Evolutionary conservation across 2,797 vertebrate genomes (phyloP).

Genomic region (Dallia pectoralis): DNA sequence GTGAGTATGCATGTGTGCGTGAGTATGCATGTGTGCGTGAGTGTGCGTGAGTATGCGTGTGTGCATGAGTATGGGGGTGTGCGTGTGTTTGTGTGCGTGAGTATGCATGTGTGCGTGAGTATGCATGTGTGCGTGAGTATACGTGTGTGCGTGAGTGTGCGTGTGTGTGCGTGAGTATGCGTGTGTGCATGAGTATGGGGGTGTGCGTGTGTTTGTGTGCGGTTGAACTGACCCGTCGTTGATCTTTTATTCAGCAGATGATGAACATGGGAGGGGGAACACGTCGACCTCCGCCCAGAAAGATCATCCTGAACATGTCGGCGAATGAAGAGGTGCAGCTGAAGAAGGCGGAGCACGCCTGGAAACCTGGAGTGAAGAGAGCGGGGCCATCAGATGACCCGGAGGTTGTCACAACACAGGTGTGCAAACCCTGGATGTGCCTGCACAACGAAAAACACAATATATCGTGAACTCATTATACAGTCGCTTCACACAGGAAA

Average conservation of each 20-base stretch:
- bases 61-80: too few relatives aligned
- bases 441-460: not conserved
- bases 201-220: not conserved
- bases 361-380: constrained; percentile 91
- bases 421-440: constrained; percentile 29
- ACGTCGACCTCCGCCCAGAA: constrained; percentile 79
- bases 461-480: not conserved
- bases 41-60: too few relatives aligned
- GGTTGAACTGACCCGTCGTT: not conserved
- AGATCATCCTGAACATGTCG: constrained; percentile 91
- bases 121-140: not conserved
- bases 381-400: constrained; percentile 78
- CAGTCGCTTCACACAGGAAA: not conserved
- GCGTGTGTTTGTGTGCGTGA: too few relatives aligned
- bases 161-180: too few relatives aligned
- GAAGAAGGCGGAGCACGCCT: constrained; percentile 93
- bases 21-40: not conserved
- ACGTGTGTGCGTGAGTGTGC: not conserved
- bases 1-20: not conserved
- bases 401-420: constrained; percentile 80
- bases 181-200: too few relatives aligned
- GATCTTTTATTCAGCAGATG: constrained; percentile 61
- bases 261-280: constrained; percentile 64
- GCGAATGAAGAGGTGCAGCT: constrained; percentile 90
- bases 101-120: not conserved